These are phyloP conservation scores for Pipistrellus nathusii DNA, from an alignment of 2,797 vertebrate species.

Conservation along the genomic window DNA sequence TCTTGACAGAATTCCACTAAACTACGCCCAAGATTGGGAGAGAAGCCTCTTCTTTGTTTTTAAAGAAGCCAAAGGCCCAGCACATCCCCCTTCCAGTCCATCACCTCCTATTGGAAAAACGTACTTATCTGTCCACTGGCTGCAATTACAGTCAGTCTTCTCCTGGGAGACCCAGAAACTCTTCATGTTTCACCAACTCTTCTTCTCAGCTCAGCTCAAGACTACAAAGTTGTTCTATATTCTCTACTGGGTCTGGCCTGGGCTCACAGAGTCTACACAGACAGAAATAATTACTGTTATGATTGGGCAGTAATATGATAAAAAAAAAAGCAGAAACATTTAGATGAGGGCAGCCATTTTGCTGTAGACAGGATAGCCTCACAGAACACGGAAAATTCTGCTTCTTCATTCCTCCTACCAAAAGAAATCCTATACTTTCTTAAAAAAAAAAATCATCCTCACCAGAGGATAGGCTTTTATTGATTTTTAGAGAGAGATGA, in stretches of 20 bases:
- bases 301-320: neutral
- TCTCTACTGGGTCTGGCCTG: neutral
- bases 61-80: neutral
- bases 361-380: neutral
- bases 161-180: neutral
- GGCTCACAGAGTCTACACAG: neutral
- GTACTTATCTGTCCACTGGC: neutral
- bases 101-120: neutral
- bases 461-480: no score
- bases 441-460: no score
- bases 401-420: neutral
- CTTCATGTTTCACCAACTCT: neutral
- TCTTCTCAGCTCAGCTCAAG: neutral
- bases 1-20: constrained; percentile 16
- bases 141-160: neutral
- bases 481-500: no score
- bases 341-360: neutral
- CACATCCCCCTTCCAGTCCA: neutral
- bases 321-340: neutral
- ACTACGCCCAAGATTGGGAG: neutral
- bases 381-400: neutral
- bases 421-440: neutral
- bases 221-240: neutral
- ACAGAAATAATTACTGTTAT: neutral
- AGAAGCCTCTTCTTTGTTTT: neutral